Conservation (phyloP, 2,797 vertebrate genomes). For the Orestias chungarensis region DNA sequence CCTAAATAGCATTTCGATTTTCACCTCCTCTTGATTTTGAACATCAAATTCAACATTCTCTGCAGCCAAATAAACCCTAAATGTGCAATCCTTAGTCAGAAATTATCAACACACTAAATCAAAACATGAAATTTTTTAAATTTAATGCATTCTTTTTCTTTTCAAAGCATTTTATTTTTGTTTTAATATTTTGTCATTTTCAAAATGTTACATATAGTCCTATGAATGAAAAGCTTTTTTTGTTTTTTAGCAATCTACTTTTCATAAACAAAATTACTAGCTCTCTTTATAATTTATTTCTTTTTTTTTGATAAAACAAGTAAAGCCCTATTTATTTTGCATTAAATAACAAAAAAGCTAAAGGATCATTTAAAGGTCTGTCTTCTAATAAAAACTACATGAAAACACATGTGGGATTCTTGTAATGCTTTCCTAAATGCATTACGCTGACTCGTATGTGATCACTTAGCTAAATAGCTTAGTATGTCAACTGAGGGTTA, state of each 20-base stretch:
- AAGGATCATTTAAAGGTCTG: background rate
- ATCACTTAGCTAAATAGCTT: background rate
- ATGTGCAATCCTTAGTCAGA: too few species aligned
- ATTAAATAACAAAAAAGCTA: background rate
- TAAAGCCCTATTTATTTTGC: background rate
- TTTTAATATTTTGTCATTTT: too few species aligned
- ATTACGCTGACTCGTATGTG: background rate
- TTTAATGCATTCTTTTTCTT: background rate
- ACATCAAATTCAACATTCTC: too few species aligned
- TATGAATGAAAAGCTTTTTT: background rate
- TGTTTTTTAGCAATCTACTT: background rate
- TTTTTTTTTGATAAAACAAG: background rate
- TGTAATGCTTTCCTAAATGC: background rate
- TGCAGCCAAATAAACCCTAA: too few species aligned
- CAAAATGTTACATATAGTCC: background rate
- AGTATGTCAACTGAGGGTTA: too few species aligned
- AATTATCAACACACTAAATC: too few species aligned
- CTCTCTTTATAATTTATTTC: too few species aligned
- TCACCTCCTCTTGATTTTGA: too few species aligned
- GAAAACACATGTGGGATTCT: background rate
- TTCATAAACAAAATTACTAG: background rate
- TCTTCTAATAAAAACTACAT: too few species aligned
- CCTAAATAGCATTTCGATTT: too few species aligned
- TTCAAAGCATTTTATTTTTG: background rate
- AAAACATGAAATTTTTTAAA: background rate